Conservation (phyloP, 2,113 vertebrate genomes). For the Oenanthe oenanthe region DNA sequence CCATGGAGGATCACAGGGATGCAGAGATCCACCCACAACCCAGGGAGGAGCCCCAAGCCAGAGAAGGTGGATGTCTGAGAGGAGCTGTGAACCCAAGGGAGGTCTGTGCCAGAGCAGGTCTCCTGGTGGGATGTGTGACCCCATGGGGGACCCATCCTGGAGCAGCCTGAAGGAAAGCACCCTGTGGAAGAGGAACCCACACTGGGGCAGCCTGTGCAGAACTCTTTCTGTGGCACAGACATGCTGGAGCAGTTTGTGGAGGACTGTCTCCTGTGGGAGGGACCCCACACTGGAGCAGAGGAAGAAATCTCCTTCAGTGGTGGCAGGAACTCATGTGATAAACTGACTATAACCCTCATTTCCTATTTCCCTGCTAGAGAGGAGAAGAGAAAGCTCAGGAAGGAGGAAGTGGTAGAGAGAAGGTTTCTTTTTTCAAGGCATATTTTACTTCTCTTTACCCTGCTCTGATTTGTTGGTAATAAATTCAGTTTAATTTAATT, state of each 20-base stretch:
- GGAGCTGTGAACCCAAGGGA: not conserved
- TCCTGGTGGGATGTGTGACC: not conserved
- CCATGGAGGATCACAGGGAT: fast-evolving
- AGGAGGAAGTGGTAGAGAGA: not conserved
- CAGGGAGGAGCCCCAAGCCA: fast-evolving
- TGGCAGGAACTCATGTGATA: not conserved
- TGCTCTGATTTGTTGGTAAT: not conserved
- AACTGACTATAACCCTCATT: not conserved
- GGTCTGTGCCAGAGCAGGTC: not conserved
- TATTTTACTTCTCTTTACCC: not conserved
- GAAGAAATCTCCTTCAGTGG: not conserved
- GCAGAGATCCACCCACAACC: not conserved
- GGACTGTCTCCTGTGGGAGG: fast-evolving
- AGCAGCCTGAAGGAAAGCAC: not conserved
- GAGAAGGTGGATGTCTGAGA: not conserved
- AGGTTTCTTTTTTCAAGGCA: not conserved
- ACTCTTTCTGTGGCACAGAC: not conserved
- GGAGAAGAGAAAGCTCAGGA: not conserved
- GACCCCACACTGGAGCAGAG: not conserved
- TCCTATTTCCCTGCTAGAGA: not conserved
- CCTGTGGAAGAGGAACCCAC: not conserved
- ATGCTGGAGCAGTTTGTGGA: not conserved
- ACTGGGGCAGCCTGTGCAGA: not conserved
- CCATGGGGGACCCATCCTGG: fast-evolving
- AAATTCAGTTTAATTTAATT: not conserved